Conservation (phyloP, 2,888 invertebrate species). For the Leptopilina syphax region DNA sequence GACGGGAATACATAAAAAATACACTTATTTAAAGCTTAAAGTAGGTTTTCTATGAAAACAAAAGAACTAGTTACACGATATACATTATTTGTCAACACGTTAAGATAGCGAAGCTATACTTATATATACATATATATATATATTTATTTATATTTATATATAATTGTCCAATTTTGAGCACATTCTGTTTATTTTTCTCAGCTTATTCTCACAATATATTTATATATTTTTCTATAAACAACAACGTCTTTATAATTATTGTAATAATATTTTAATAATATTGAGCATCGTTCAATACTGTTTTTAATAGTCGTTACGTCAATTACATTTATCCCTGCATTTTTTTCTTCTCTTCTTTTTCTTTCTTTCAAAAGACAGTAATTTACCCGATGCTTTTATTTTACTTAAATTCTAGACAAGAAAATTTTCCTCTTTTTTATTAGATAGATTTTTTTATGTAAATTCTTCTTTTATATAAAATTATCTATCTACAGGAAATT, state of each 20-base stretch:
- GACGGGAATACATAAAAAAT: conserved; percentile 60
- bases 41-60: conserved; percentile 54
- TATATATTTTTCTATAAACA: conserved; percentile 69
- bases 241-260: conserved; percentile 69
- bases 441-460: neutral
- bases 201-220: conserved; percentile 53
- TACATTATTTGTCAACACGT: conserved; percentile 70
- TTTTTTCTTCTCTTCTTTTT: neutral
- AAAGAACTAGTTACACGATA: conserved; percentile 58
- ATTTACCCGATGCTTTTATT: conserved; percentile 19
- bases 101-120: conserved; percentile 66
- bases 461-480: neutral
- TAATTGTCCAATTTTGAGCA: conserved; percentile 68
- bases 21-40: conserved; percentile 59
- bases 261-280: conserved; percentile 66
- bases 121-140: neutral
- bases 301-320: conserved; percentile 20
- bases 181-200: conserved; percentile 65
- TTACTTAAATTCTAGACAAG: neutral
- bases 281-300: conserved; percentile 69
- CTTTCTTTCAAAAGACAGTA: conserved; percentile 14
- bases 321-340: conserved; percentile 30
- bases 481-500: conserved; percentile 23
- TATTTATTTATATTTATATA: conserved; percentile 52
- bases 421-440: neutral